Evolutionary conservation across 2,888 invertebrate genomes (phyloP), one percentile per base, ranked within the genome.

Genomic region (Orthosia cruda): DNA sequence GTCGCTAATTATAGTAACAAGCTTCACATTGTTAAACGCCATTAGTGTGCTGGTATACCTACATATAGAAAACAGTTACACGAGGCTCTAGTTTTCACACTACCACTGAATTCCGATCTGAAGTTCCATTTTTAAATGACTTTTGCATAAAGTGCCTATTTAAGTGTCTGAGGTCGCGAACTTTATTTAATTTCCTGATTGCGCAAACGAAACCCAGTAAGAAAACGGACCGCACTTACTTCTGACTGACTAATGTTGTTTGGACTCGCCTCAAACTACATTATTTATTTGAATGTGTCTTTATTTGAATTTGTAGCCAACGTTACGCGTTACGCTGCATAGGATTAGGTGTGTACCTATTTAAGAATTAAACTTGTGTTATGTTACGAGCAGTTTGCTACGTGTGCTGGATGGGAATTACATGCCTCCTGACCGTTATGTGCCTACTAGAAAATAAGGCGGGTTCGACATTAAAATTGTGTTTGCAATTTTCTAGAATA

Each of bases 141-240:
- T 83, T 79, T 40, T 49, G 26, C 63, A 66, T 77, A 72, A 84
- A 85, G 77, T 86, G 84, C 49, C 58, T 76, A 66, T 61, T 71
- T 68, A 74, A 82, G 85, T 83, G 55, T 67, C 78, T 81, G 81
- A 87, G 74, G 65, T 87, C 84, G 84, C 82, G 87, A 92, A 93
- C 89, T 93, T 93, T 26, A 26, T 26, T 26, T 26, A 26, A 26
- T 26, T 26, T 26, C 26, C 26, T 26, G 26, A 26, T 26, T 26
- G 26, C 26, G 26, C 26, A 26, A 26, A 26, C 26, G 26, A 26
- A 26, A 26, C 26, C 26, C 26, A 26, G 26, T 3, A 26, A 3
- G 26, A 26, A 26, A 26, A 26, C 26, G 26, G 26, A 26, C 26
- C 26, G 26, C 26, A 26, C 26, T 3, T 26, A 26, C 26, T 26